Evolutionary conservation across 2,113 vertebrate species (phyloP), one percentile per base, ranked within the genome.

Genomic region (Hymenochirus boettgeri): DNA sequence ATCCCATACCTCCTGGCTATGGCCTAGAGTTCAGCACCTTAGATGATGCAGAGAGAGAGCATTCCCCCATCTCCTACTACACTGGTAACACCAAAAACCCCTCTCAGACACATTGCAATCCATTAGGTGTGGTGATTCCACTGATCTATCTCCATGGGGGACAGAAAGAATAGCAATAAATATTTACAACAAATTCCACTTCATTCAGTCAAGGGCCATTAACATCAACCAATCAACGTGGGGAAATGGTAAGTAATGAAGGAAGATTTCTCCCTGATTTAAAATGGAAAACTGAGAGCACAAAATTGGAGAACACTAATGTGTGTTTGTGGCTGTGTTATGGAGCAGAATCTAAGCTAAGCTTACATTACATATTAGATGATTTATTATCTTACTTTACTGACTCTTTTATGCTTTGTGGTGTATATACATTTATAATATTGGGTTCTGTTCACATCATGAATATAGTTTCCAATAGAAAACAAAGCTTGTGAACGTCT

Each of bases 231-330:
- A 75, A 76, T 72, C 72, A 60, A 59, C 61, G 23, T 12, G 1
- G 22, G 19, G 8, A 31, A 72, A 55, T 47, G 24, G 22, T 27
- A 52, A 52, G 67, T 53, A 57, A 66, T 56, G 15, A 45, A 27
- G 7, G 61, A 27, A 61, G 71, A 47, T 69, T 74, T 70, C 69
- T 42, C 62, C 64, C 75, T 75, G 78, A 77, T 76, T 76, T 77
- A 74, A 66, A 35, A 61, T 57, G 57, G 18, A 6, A 72, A 73
- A 74, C 67, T 12, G 65, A 71, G 39, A 35, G 15, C 8, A 35
- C 33, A 35, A 35, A 35, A 12, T 11, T n/a, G n/a, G n/a, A n/a
- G n/a, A n/a, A n/a, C n/a, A n/a, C n/a, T n/a, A n/a, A n/a, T n/a
- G n/a, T n/a, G n/a, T n/a, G n/a, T n/a, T n/a, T n/a, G n/a, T n/a